Percentiles rank a stretch among this genome's conserved stretches.
phyloP scores from a whole-genome alignment of 23 tunicate genomes.

The Phallusia fumigata region DNA sequence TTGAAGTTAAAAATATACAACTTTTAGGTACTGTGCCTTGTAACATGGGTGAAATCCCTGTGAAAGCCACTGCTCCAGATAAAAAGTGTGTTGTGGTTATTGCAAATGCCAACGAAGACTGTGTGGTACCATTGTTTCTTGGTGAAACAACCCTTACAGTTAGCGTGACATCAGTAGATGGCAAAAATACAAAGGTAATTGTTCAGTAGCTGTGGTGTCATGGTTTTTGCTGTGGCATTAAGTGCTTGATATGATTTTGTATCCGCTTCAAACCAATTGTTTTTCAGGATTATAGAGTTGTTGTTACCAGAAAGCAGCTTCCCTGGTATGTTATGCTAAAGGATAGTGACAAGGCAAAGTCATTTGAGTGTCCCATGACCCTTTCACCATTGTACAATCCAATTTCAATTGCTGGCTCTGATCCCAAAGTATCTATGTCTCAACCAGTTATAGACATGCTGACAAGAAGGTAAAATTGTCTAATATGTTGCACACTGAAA shows the following conservation, averaged over 20 bases:
- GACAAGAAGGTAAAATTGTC: conserved; percentile 66
- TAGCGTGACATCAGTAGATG: conserved; percentile 80
- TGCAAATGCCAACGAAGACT: conserved; percentile 17
- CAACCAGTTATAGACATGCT: conserved; percentile 91
- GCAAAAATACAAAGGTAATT: conserved; percentile 67
- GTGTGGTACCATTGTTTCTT: conserved; percentile 45
- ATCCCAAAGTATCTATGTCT: conserved; percentile 75
- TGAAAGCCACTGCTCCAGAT: conserved; percentile 73
- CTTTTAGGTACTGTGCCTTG: conserved; percentile 59
- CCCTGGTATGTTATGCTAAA: conserved; percentile 75
- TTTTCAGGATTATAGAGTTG: conserved; percentile 63
- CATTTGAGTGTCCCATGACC: conserved; percentile 92
- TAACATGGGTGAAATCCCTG: conserved; percentile 41
- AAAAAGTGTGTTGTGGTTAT: conserved; percentile 74
- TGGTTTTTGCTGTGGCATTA: not conserved
- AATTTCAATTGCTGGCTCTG: conserved; percentile 46
- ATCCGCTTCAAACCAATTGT: too few relatives aligned
- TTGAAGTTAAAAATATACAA: not conserved
- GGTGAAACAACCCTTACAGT: conserved; percentile 71
- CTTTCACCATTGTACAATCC: conserved; percentile 73
- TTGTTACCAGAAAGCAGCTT: conserved; percentile 67
- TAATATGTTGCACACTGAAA: not conserved
- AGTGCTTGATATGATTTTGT: too few relatives aligned
- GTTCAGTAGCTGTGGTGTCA: not conserved
- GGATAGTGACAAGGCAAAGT: conserved; percentile 36